Evolutionary conservation across 2,113 vertebrate species (phyloP).

Genomic region (Rutilus rutilus): DNA sequence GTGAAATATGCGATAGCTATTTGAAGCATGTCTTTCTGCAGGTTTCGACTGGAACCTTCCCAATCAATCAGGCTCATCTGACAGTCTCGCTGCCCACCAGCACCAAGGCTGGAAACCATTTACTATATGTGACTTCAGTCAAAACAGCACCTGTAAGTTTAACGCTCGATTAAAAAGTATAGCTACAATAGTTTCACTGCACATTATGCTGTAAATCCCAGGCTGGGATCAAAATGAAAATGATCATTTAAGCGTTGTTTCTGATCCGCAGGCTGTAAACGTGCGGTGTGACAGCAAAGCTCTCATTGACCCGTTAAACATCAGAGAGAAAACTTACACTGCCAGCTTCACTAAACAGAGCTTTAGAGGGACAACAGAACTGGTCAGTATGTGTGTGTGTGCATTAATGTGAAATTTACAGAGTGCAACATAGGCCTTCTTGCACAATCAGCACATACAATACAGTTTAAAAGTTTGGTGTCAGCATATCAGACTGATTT

Average conservation of each 20-base stretch:
- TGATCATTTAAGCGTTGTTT: not conserved
- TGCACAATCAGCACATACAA: too few species aligned
- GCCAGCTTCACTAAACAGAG: conserved; percentile 77
- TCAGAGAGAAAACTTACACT: conserved; percentile 67
- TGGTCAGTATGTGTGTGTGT: conserved; percentile 72
- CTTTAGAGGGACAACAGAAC: conserved; percentile 69
- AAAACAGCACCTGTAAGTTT: conserved; percentile 30
- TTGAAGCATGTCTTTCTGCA: conserved; percentile 3
- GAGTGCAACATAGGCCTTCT: not conserved
- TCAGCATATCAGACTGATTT: not conserved
- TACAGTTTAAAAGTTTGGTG: too few species aligned
- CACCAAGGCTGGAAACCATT: conserved; percentile 33
- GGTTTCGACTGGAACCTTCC: conserved; percentile 42
- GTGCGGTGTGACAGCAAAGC: conserved; percentile 72
- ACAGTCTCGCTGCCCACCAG: conserved; percentile 36
- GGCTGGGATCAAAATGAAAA: not conserved
- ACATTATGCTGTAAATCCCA: not conserved
- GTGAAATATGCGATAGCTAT: not conserved
- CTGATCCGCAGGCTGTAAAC: conserved; percentile 70
- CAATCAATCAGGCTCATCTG: conserved; percentile 25
- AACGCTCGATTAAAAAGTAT: not conserved
- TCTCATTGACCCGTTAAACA: conserved; percentile 75
- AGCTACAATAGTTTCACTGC: not conserved
- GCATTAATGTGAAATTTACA: not conserved
- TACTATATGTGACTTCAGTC: conserved; percentile 48